Evolutionary conservation across 53 echinoderm and acorn worm species (phyloP), one percentile per base, ranked within the genome.

Genomic region (Pentamera pediparva): DNA sequence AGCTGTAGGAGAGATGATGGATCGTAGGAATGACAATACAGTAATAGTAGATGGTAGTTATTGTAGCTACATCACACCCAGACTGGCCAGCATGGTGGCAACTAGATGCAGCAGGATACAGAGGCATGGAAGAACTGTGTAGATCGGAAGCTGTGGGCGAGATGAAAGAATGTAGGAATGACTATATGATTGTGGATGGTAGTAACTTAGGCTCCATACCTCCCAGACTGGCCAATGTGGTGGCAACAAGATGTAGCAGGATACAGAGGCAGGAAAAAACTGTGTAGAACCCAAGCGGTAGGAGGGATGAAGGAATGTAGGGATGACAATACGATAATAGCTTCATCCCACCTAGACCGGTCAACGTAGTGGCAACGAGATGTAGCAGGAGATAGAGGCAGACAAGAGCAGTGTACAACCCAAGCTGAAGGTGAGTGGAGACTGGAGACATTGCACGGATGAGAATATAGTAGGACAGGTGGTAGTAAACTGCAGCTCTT

Each of bases 191-290:
- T n/a, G n/a, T n/a, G n/a, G n/a, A n/a, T n/a, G n/a, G n/a, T n/a
- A n/a, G n/a, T n/a, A n/a, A n/a, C n/a, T 98, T 88, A 26, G 91
- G 89, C 62, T 92, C 91, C 53, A 72, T 54, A 19, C 73, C 73
- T 21, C 73, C 73, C 20, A 72, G 54, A 12, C 73, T 54, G 4
- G 73, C 73, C 4, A 72, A 38, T 2, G 73, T 72, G 15, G 73
- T 72, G 6, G 73, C 73, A 3, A 72, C 73, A 35, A 72, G 50
- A 34, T 72, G 73, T 20, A 72, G 73, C 20, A 72, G 55, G 32
- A 72, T 54, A n/a, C 73, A 72, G 6, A 72, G 52, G 38, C 73
- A 72, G 25, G 73, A 72, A 1, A 72, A 54, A 53, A 72, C 52
- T 15, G 73, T 72, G 37, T 72, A 72, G 35, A 72, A 72, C 21